Conservation (phyloP, 1,140 invertebrate genomes). For the Wasmannia auropunctata region DNA sequence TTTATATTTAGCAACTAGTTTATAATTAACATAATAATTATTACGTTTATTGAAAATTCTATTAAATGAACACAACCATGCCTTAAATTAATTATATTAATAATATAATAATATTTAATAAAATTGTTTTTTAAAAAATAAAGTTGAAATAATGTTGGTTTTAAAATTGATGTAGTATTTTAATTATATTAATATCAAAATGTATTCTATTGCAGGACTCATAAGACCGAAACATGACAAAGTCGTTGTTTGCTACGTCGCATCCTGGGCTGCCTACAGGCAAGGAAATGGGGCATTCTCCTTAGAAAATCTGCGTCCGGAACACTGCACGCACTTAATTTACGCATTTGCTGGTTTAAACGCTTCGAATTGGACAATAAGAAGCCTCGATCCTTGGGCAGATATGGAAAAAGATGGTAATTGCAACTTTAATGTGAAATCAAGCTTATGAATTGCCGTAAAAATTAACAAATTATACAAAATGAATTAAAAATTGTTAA, state of each 20-base stretch:
- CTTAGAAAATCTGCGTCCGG: conserved; percentile 90
- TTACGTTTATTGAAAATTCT: background rate
- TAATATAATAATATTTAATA: background rate
- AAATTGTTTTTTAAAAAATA: background rate
- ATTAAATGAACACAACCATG: background rate
- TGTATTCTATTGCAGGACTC: conserved; percentile 10
- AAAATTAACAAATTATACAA: conserved; percentile 20
- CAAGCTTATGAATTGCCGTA: background rate
- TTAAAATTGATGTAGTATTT: background rate
- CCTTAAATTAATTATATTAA: background rate
- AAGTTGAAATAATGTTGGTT: background rate
- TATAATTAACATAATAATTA: background rate
- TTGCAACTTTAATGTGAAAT: conserved; percentile 43
- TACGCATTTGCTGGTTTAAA: conserved; percentile 95
- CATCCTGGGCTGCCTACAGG: conserved; percentile 92
- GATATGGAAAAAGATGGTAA: conserved; percentile 90
- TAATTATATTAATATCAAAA: background rate
- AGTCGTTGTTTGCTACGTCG: conserved; percentile 92
- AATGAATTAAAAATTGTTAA: conserved; percentile 3
- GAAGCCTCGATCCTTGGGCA: conserved; percentile 89
- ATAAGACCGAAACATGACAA: conserved; percentile 82
- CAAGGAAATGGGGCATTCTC: conserved; percentile 88
- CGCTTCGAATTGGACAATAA: conserved; percentile 87
- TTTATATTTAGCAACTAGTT: background rate
- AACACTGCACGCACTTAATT: conserved; percentile 94